Evolutionary conservation across 2,797 vertebrate genomes (phyloP).

Genomic region (Tolypeutes matacus): DNA sequence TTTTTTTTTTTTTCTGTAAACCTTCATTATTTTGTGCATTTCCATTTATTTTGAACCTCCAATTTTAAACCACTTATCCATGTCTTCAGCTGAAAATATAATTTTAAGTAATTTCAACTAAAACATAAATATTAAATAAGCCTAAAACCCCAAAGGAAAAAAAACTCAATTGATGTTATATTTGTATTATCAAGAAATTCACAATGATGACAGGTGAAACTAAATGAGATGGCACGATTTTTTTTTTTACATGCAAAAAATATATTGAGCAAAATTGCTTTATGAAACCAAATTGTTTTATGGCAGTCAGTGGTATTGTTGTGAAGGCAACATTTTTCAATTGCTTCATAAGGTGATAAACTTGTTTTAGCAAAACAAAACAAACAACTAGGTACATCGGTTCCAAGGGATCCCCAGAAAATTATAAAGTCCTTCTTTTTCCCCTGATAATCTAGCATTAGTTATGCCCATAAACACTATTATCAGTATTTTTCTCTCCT

Average conservation of each 20-base stretch:
- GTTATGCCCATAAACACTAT: rapidly evolving
- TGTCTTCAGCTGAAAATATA: background rate
- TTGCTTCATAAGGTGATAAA: background rate
- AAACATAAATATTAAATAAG: background rate
- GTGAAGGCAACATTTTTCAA: background rate
- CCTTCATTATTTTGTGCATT: background rate
- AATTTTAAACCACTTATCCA: background rate
- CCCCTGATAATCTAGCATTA: background rate
- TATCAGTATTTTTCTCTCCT: background rate
- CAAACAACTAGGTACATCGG: background rate
- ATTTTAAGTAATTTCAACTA: slow-evolving; percentile 27
- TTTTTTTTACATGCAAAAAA: background rate
- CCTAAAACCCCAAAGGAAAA: background rate
- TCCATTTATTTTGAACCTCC: background rate
- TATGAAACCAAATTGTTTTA: background rate
- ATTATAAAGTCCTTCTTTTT: background rate
- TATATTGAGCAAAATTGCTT: background rate
- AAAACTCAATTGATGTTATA: background rate
- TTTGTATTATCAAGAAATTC: slow-evolving; percentile 10
- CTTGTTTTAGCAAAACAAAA: background rate
- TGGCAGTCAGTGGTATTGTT: background rate
- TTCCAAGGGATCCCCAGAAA: background rate
- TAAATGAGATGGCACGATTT: background rate
- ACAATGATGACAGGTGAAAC: background rate
- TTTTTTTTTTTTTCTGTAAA: background rate